Conservation (phyloP, 2,113 vertebrate genomes). For the Sebastes schlegelii region DNA sequence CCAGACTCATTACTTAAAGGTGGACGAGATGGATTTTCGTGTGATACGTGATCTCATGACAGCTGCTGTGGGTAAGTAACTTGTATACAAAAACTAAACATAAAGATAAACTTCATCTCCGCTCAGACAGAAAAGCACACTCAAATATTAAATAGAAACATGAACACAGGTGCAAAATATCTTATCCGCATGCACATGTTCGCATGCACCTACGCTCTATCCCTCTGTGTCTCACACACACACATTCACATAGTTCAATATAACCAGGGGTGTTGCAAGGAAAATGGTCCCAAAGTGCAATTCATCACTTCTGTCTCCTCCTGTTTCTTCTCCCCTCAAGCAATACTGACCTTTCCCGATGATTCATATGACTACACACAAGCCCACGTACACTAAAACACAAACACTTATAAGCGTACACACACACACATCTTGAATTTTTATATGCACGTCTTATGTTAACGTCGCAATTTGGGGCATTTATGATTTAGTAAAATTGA, state of each 20-base stretch:
- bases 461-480: background rate
- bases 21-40: no score
- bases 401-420: background rate
- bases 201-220: background rate
- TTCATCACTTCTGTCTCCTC: slow-evolving; percentile 63
- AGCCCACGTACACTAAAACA: background rate
- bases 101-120: no score
- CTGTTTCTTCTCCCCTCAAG: slow-evolving; percentile 47
- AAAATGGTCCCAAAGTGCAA: slow-evolving; percentile 57
- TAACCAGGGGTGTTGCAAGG: slow-evolving; percentile 32
- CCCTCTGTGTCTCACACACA: background rate
- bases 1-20: no score
- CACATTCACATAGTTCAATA: slow-evolving; percentile 31
- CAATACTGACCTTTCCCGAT: slow-evolving; percentile 53
- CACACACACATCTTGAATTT: background rate
- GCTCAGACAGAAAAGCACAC: no score
- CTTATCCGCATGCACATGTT: background rate
- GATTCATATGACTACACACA: slow-evolving; percentile 47
- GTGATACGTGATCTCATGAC: no score
- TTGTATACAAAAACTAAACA: no score
- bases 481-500: background rate
- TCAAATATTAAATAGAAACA: background rate
- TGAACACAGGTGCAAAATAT: background rate
- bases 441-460: background rate
- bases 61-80: no score